Evolutionary conservation across 2,888 invertebrate genomes (phyloP).

Genomic region (Platerodrilus igneus): DNA sequence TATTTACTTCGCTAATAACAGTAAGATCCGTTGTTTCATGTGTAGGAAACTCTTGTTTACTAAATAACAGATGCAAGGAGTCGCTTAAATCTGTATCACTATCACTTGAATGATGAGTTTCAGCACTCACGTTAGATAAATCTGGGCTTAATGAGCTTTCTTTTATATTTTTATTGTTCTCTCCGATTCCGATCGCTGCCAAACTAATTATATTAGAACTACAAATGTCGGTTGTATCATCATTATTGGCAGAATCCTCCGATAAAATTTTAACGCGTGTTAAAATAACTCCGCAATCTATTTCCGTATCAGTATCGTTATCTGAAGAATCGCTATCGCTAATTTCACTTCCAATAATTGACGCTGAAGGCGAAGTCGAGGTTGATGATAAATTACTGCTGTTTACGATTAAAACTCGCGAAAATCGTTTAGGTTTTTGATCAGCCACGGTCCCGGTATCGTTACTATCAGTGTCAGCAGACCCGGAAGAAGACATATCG

Average conservation of each 20-base stretch:
- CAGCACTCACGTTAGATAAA: conserved; percentile 43
- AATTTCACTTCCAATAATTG: conserved; percentile 41
- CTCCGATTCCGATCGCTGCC: conserved; percentile 6
- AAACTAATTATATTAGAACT: conserved; percentile 20
- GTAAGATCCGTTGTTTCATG: too few species aligned
- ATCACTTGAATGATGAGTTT: conserved; percentile 42
- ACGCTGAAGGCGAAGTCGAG: conserved; percentile 34
- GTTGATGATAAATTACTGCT: conserved; percentile 55
- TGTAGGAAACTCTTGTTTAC: too few species aligned
- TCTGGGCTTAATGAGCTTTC: conserved; percentile 42
- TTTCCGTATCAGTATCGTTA: conserved; percentile 56
- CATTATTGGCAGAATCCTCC: too few species aligned
- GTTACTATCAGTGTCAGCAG: conserved; percentile 49
- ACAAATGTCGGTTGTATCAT: too few species aligned
- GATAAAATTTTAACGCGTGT: conserved; percentile 41
- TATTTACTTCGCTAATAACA: conserved; percentile 23
- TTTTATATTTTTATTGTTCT: conserved; percentile 22
- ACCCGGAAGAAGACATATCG: conserved; percentile 40
- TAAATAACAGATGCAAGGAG: too few species aligned
- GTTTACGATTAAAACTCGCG: conserved; percentile 66
- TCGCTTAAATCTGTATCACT: too few species aligned
- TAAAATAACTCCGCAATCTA: conserved; percentile 48
- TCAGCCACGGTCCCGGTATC: conserved; percentile 56
- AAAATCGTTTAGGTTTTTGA: conserved; percentile 55
- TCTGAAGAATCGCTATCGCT: conserved; percentile 61